Evolutionary conservation across 2,888 invertebrate species (phyloP), one percentile per base, ranked within the genome.

Genomic region (Apamea crenata): DNA sequence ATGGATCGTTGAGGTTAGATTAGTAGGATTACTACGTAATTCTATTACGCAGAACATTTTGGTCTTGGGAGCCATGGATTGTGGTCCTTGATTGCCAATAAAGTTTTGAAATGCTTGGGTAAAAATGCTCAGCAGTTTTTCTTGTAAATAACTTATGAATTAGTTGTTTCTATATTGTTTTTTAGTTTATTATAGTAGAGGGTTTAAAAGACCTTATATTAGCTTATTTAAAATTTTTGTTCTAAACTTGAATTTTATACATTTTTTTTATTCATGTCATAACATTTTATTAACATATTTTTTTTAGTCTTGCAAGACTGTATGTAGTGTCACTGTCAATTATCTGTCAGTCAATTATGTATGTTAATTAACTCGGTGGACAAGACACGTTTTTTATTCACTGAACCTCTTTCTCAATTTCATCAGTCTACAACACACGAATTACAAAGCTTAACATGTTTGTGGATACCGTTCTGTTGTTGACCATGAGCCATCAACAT

Each of bases 1-100:
- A 86, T 88, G 91, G 90, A 87, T 89, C 83, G 90, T 92, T 92
- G 93, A 92, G 93, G 92, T 92, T 91, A 90, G 92, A 94, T 94
- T 93, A 94, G 90, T 83, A 90, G 87, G 81, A 94, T 94, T 93
- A 94, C 88, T 92, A 89, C 86, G 90, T 93, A 94, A 94, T 93
- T 93, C 91, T 90, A 92, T 93, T 94, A 93, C 85, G 87, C 76
- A 80, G 81, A 71, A 85, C 71, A 77, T 83, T 85, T 80, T 82
- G 83, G 77, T 87, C 80, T 82, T 78, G 77, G 67, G 72, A 82
- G 78, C 65, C 72, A 73, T 69, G 77, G 69, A 72, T 85, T 80
- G 84, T 86, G 82, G 86, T 77, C 85, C 80, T 87, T 84, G 6
- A 61, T 70, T 71, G 80, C 68, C 78, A 78, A 80, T 81, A 81